Percentiles rank a stretch among this genome's conserved stretches.
These are phyloP conservation scores for Drosophila prosaltans DNA, from an alignment of 1,140 invertebrate species.

Conservation along the genomic window DNA sequence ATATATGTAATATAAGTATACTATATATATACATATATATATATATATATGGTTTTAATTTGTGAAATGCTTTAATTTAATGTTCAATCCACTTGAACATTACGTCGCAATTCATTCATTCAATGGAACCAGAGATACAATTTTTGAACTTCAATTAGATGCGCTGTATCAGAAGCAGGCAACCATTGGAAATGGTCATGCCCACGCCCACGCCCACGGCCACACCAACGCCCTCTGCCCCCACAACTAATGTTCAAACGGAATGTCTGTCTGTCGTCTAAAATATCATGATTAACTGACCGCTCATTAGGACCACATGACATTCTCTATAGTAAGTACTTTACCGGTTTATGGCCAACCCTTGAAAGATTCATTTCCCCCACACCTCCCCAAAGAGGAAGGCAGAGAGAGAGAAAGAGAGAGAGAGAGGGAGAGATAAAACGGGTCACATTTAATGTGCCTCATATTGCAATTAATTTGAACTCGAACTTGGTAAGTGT, in stretches of 20 bases:
- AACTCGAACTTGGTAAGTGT: constrained; percentile 58
- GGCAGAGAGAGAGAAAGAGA: background rate
- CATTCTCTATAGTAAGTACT: constrained; percentile 23
- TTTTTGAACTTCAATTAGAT: constrained; percentile 20
- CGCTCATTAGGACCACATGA: constrained; percentile 70
- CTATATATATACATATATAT: background rate
- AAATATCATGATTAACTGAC: constrained; percentile 75
- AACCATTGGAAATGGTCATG: background rate
- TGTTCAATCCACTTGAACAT: constrained; percentile 19
- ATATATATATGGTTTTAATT: constrained; percentile 54
- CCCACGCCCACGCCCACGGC: background rate
- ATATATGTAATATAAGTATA: constrained; percentile 1
- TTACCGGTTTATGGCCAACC: constrained; percentile 2
- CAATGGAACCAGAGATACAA: background rate
- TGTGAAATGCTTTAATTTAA: constrained; percentile 61
- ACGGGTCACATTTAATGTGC: constrained; percentile 71
- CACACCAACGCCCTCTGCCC: constrained; percentile 6
- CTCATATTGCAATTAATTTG: constrained; percentile 79
- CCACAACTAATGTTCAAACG: background rate
- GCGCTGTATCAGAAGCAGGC: constrained; percentile 18
- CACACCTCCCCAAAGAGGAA: background rate
- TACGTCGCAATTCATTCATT: no score
- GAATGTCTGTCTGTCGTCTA: constrained; percentile 15
- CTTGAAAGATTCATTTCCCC: background rate
- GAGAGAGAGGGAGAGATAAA: constrained; percentile 13